phyloP scores from a whole-genome alignment of 2,113 vertebrate species.

The Alectura lathami region DNA sequence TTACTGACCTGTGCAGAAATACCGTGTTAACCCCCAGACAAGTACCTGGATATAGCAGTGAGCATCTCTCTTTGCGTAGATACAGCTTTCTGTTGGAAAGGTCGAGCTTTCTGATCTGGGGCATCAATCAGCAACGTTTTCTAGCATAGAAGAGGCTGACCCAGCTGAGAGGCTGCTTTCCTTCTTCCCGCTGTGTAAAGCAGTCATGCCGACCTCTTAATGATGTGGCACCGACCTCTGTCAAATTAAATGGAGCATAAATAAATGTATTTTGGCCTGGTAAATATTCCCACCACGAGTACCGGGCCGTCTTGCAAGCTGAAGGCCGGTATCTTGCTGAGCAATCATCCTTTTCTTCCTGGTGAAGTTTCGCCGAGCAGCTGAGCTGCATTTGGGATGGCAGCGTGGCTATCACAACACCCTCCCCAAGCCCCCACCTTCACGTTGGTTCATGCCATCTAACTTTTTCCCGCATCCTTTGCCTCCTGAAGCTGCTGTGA shows the following conservation, averaged over 20 bases:
- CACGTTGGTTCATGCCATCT: rapidly evolving
- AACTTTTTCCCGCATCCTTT: neutral
- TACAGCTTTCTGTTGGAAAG: neutral
- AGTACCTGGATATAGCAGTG: neutral
- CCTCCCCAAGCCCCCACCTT: neutral
- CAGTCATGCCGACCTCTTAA: neutral
- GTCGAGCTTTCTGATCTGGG: neutral
- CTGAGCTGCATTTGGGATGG: rapidly evolving
- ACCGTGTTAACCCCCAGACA: neutral
- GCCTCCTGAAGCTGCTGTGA: neutral
- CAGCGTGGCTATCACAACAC: rapidly evolving
- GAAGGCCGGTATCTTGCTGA: neutral
- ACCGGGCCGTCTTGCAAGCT: neutral
- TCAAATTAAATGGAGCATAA: neutral
- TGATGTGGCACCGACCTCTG: neutral
- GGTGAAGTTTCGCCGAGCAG: neutral
- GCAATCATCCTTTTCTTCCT: neutral
- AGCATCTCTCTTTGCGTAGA: neutral
- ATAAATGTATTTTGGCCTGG: neutral
- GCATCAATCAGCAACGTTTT: neutral
- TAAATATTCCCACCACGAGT: neutral
- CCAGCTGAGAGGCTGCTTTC: neutral
- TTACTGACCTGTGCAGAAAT: neutral
- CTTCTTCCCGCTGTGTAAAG: neutral
- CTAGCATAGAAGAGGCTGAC: neutral